Evolutionary conservation across 2,888 invertebrate genomes (phyloP), one percentile per base, ranked within the genome.

Genomic region (Phlogophora meticulosa): DNA sequence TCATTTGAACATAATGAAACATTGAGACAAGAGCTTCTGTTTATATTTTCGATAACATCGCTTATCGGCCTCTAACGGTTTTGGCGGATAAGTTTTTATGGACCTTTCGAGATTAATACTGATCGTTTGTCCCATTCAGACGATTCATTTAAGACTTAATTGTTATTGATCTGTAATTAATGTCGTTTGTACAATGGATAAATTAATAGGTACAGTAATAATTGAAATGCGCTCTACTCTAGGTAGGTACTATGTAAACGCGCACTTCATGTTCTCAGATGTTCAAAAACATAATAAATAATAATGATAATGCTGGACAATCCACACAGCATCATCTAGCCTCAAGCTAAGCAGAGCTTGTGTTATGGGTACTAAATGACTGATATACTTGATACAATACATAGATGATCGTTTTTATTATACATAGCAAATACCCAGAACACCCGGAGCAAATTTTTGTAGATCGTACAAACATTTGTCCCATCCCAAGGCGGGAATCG

Each of bases 211-310:
- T 38, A 9, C 11, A 20, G 13, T 11, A 10, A 28, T 64, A 1
- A 64, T 28, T 28, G 49, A 36, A 43, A n/a, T 66, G 64, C 64
- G 43, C 66, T 36, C 20, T n/a, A 42, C n/a, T n/a, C n/a, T n/a
- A n/a, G 28, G 28, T n/a, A n/a, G 28, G 10, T 36, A 11, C 4
- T n/a, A 13, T 10, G 17, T 34, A 13, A 24, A n/a, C 43, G 51
- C 52, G 28, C 15, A 52, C 17, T 38, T 15, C 5, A 10, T 66
- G n/a, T 36, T 1, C n/a, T n/a, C n/a, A 34, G 13, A 10, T 34
- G 9, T 1, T 40, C 45, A n/a, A n/a, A n/a, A n/a, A n/a, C n/a
- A n/a, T n/a, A n/a, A n/a, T n/a, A n/a, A n/a, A n/a, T n/a, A n/a
- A n/a, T n/a, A n/a, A n/a, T n/a, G n/a, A n/a, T n/a, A n/a, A n/a